Base-by-base conservation (phyloP, 2,888 invertebrate species). In the Adelphocoris suturalis region DNA sequence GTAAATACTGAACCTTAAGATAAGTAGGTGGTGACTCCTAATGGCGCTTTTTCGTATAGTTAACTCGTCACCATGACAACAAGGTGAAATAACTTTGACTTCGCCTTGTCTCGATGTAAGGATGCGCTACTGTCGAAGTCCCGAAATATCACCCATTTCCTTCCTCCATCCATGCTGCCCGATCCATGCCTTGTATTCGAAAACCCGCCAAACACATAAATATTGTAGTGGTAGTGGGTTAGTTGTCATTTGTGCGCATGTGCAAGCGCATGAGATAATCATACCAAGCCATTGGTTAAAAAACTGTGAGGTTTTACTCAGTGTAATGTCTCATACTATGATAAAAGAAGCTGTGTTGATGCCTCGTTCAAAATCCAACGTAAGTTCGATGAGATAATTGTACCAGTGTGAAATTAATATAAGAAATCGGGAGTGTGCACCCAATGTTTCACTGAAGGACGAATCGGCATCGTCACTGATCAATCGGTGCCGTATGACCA, bases 211-310 rank as follows among this genome's bases (percentile, higher is more conserved):
- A 23, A 19, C 47, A 75, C 86, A 86, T 86, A 75, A 86, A 86
- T 76, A 75, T 86, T 86, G 86, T 76, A 86, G 86, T 86, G 86
- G 86, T 76, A 86, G 86, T 86, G 86, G 86, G 28, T 28, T 55
- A 78, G 47, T 76, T 88, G 88, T 52, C 14, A 0, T 23, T 23
- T 55, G 88, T 88, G 88, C 88, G 88, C 88, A 88, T 55, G 88
- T 88, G 88, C 88, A 55, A 52, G 78, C 37, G 76, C 61, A 75
- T 48, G 47, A 88, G 88, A 88, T 78, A 85, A 85, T 85, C 76
- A 55, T 48, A 86, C 90, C 86, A 89, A 90, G 90, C 88, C 88
- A 90, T 90, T 90, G 90, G 90, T 90, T 90, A 90, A 90, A 90
- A 90, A 90, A 89, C 61, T 89, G 89, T 84, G 88, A 90, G 90